Evolutionary conservation across 2,113 vertebrate species (phyloP).

Genomic region (Cyanoderma ruficeps): DNA sequence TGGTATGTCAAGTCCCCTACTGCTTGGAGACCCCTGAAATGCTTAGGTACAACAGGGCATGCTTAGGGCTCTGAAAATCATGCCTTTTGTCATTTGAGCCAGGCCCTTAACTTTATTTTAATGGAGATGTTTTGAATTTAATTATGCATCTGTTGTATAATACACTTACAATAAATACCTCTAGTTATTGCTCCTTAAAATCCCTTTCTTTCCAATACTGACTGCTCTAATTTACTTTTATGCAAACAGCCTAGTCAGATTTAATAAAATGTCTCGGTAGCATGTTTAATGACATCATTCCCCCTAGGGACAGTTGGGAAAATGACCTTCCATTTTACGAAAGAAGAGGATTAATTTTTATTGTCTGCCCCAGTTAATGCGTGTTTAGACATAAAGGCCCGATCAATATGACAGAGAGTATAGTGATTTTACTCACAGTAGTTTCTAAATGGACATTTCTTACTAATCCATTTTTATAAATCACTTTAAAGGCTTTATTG

Average conservation of each 20-base stretch:
- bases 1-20: constrained; percentile 51
- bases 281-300: constrained; percentile 77
- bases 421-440: constrained; percentile 74
- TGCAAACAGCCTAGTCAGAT: constrained; percentile 71
- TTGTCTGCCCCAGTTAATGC: constrained; percentile 73
- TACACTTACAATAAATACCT: constrained; percentile 35
- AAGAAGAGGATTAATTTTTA: constrained; percentile 74
- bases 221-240: constrained; percentile 71
- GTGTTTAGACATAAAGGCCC: constrained; percentile 65
- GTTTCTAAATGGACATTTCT: constrained; percentile 76
- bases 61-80: not conserved
- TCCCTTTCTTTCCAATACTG: constrained; percentile 62
- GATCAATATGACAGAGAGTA: constrained; percentile 74
- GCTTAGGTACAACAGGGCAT: not conserved
- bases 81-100: not conserved
- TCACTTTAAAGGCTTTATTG: constrained; percentile 80
- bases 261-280: constrained; percentile 71
- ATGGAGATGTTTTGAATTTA: constrained; percentile 46
- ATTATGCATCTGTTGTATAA: constrained; percentile 3
- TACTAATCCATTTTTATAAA: constrained; percentile 82
- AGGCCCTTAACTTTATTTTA: constrained; percentile 40
- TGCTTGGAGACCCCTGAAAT: constrained; percentile 33
- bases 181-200: constrained; percentile 39
- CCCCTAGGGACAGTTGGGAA: constrained; percentile 60
- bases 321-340: constrained; percentile 71